Base-by-base conservation (phyloP, 2,113 vertebrate species). In the Ciconia stormi region DNA sequence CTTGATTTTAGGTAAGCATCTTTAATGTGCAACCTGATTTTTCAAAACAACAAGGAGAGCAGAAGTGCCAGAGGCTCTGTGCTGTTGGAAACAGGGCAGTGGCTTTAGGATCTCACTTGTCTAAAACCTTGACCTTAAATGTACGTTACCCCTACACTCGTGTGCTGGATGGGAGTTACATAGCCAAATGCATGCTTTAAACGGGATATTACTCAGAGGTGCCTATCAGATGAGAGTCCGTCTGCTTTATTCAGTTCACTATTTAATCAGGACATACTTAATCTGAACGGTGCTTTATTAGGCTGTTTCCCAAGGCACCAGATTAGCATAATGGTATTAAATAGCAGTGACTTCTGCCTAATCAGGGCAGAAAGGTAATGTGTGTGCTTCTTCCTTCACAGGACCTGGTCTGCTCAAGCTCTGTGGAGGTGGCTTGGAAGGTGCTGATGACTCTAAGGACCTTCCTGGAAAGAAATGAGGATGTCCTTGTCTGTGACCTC, bases 361-460 rank as follows among this genome's bases (percentile, higher is more conserved):
- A 73, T 88, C 44, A 42, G 56, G 59, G 36, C 79, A 76, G 77
- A 81, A 94, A 27, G 58, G 25, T 93, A 53, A 72, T 26, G 42
- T 67, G 34, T 91, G 49, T 87, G 50, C 79, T 85, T 95, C 17
- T 95, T 96, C 61, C 61, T 70, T 78, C 20, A 20, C 86, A 99
- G 99, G 98, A 98, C 85, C 98, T 99, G 47, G 93, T 99, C 79
- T 98, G 97, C 94, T 98, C 98, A 65, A 97, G 98, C 53, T 97
- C 98, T 23, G 76, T 95, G 63, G 96, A 98, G 23, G 97, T 98
- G 76, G 98, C 99, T 80, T 95, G 87, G 59, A 98, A 98, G 89
- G 98, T 98, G 21, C 70, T 99, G 71, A 58, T 92, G 5, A 96
- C 98, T 71, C 95, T 99, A 86, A 98, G 93, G 82, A 90, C 56